Evolutionary conservation across 2,888 invertebrate genomes (phyloP).

Genomic region (Beris chalybata): DNA sequence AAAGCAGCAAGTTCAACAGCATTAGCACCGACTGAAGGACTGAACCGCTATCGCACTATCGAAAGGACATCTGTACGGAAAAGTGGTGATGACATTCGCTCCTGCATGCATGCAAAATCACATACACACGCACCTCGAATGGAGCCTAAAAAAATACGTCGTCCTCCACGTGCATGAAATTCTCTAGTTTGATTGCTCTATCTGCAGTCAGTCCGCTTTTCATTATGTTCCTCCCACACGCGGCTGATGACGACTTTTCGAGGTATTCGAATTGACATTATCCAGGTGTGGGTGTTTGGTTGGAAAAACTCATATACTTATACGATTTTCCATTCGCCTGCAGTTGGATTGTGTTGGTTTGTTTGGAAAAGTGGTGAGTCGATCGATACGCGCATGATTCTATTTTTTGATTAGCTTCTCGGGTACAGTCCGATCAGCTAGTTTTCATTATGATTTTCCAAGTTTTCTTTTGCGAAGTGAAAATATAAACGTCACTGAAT

Average conservation of each 20-base stretch:
- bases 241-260: not conserved
- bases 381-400: conserved; percentile 39
- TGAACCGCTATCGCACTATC: not conserved
- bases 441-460: too few species aligned
- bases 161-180: conserved; percentile 26
- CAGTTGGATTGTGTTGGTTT: conserved; percentile 5
- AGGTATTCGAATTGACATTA: not conserved
- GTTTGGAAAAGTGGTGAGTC: conserved; percentile 32
- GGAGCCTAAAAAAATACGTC: not conserved
- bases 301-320: not conserved
- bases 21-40: not conserved
- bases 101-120: conserved; percentile 16
- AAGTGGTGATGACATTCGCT: conserved; percentile 12
- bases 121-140: not conserved
- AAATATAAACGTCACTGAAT: too few species aligned
- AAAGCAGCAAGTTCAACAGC: conserved; percentile 23
- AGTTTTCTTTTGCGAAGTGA: too few species aligned
- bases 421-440: too few species aligned
- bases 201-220: conserved; percentile 16
- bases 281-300: conserved; percentile 11
- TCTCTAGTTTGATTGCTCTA: not conserved
- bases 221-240: conserved; percentile 24
- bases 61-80: not conserved
- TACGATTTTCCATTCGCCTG: conserved; percentile 19
- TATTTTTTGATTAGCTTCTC: not conserved